phyloP scores from a whole-genome alignment of 2,888 invertebrate genomes.

The Hesperia comma region DNA sequence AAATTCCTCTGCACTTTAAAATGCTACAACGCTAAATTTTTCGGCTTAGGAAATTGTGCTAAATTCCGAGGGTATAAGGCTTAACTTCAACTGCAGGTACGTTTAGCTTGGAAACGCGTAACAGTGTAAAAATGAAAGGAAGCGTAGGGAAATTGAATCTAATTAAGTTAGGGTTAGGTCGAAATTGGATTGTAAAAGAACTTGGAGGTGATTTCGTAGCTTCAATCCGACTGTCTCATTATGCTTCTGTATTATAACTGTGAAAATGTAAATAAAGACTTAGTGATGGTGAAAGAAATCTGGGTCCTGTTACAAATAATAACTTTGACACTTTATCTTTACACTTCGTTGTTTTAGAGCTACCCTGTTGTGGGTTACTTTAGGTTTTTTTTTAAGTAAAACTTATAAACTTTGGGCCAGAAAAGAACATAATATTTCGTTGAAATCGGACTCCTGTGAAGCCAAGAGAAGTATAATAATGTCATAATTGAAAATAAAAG shows the following conservation, averaged over 20 bases:
- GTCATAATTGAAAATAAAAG: too few species aligned
- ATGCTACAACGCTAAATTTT: conserved; percentile 13
- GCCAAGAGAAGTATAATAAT: too few species aligned
- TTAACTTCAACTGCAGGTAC: conserved; percentile 26
- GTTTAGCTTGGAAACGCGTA: not conserved
- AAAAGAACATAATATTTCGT: too few species aligned
- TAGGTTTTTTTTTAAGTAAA: not conserved
- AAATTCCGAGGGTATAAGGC: conserved; percentile 11
- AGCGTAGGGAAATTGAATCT: conserved; percentile 32
- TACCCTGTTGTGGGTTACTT: not conserved
- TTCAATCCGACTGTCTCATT: conserved; percentile 25
- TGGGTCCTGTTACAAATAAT: conserved; percentile 4
- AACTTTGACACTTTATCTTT: not conserved
- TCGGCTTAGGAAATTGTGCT: conserved; percentile 24
- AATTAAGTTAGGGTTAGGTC: conserved; percentile 28
- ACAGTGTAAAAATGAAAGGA: conserved; percentile 21
- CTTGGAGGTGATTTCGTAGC: conserved; percentile 21
- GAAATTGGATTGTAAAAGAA: conserved; percentile 34
- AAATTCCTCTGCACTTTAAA: conserved; percentile 35
- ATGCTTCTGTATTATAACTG: conserved; percentile 24
- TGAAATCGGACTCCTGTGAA: too few species aligned
- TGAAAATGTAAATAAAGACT: conserved; percentile 6
- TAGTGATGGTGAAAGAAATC: conserved; percentile 3
- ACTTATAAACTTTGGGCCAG: too few species aligned
- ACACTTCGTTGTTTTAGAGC: not conserved